Evolutionary conservation across 2,888 invertebrate genomes (phyloP).

Genomic region (Andrena chrysosceles): DNA sequence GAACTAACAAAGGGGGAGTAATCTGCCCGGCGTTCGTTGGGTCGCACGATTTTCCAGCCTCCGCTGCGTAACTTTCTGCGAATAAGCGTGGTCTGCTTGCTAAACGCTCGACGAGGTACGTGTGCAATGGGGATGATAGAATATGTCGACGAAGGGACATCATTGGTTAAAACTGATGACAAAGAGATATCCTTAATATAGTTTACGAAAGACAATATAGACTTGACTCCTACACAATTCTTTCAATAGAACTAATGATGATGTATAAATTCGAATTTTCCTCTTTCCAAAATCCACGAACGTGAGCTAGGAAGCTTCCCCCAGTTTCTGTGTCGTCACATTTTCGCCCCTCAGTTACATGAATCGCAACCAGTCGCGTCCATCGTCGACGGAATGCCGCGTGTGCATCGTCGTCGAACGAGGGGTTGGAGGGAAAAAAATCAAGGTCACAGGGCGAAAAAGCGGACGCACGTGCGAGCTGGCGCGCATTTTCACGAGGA

Average conservation of each 20-base stretch:
- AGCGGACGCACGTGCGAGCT: slow-evolving; percentile 39
- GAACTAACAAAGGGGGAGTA: slow-evolving; percentile 69
- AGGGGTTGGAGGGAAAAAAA: not conserved
- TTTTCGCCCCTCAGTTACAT: not conserved
- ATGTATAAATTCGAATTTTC: too few relatives aligned
- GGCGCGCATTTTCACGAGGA: slow-evolving; percentile 58
- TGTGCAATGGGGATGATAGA: not conserved
- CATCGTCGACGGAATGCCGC: slow-evolving; percentile 9
- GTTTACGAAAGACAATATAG: too few relatives aligned
- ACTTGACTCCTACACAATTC: too few relatives aligned
- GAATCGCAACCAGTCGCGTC: not conserved
- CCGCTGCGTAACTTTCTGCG: slow-evolving; percentile 15
- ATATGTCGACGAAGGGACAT: not conserved
- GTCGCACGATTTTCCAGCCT: not conserved
- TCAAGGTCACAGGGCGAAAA: slow-evolving; percentile 52
- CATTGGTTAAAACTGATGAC: not conserved
- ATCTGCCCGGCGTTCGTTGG: slow-evolving; percentile 27
- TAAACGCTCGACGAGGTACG: not conserved
- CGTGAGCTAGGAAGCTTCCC: not conserved
- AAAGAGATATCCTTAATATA: too few relatives aligned
- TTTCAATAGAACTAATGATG: too few relatives aligned
- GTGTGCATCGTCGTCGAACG: not conserved
- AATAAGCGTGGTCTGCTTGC: not conserved
- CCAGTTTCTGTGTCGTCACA: not conserved
- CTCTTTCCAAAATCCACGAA: not conserved